Evolutionary conservation across 1,140 invertebrate genomes (phyloP).

Genomic region (Pissodes strobi): DNA sequence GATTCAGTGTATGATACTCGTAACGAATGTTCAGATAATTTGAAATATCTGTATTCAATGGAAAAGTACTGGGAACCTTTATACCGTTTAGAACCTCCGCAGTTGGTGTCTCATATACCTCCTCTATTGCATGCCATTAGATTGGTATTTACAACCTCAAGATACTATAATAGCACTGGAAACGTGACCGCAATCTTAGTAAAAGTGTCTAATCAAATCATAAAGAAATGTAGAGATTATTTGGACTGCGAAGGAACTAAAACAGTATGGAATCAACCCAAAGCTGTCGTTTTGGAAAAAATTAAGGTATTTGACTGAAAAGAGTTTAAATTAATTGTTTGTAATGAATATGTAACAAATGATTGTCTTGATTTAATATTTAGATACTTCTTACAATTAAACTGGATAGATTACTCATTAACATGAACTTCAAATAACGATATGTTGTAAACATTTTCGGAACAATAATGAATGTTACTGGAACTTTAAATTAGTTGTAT

Average conservation of each 20-base stretch:
- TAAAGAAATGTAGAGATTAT: conserved; percentile 70
- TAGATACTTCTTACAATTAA: no score
- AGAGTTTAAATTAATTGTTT: no score
- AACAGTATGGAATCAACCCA: conserved; percentile 74
- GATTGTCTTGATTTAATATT: no score
- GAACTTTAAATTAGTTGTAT: no score
- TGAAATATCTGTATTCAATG: conserved; percentile 84
- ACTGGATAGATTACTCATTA: no score
- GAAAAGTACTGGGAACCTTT: conserved; percentile 85
- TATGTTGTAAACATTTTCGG: no score
- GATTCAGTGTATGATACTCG: conserved; percentile 72
- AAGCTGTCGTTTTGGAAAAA: conserved; percentile 67
- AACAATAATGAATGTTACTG: no score
- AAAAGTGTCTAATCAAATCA: conserved; percentile 81
- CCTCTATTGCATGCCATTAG: conserved; percentile 73
- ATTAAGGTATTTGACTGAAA: no score
- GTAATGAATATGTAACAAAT: no score
- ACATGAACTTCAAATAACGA: no score
- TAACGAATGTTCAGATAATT: conserved; percentile 86
- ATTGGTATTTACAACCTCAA: conserved; percentile 84
- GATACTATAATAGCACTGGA: conserved; percentile 82
- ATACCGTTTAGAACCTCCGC: conserved; percentile 73
- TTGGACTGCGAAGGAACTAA: conserved; percentile 67
- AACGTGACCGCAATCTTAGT: conserved; percentile 77
- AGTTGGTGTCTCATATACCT: conserved; percentile 71